Evolutionary conservation across 2,888 invertebrate species (phyloP).

Genomic region (Clistopyga incitator): DNA sequence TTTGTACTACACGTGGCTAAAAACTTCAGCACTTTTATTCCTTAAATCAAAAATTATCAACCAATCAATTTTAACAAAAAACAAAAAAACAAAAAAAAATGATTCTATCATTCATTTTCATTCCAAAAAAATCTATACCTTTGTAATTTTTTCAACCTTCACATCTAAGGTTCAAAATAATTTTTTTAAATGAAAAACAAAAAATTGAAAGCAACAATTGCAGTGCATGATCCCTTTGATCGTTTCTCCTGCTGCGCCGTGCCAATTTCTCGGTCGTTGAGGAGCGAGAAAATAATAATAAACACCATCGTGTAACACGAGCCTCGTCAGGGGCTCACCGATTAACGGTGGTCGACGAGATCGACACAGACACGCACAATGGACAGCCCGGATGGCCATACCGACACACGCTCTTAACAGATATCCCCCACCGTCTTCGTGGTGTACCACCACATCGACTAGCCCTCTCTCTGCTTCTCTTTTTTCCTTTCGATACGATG

Average conservation of each 20-base stretch:
- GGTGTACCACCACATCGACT: neutral
- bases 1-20: constrained; percentile 1
- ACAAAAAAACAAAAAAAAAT: too few species aligned
- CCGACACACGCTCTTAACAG: constrained; percentile 38
- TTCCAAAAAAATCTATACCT: too few species aligned
- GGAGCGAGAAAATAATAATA: neutral
- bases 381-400: constrained; percentile 49
- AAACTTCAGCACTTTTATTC: neutral
- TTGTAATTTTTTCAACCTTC: too few species aligned
- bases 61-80: too few species aligned
- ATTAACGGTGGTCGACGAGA: constrained; percentile 63
- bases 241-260: neutral
- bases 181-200: neutral
- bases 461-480: too few species aligned
- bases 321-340: constrained; percentile 44
- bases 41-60: neutral
- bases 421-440: neutral
- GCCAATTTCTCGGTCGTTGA: neutral
- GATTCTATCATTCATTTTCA: too few species aligned
- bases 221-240: neutral
- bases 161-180: too few species aligned
- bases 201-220: neutral
- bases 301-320: constrained; percentile 60
- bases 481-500: constrained; percentile 40
- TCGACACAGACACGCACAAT: constrained; percentile 47